Conservation (phyloP, 2,113 vertebrate genomes). For the Alosa alosa region DNA sequence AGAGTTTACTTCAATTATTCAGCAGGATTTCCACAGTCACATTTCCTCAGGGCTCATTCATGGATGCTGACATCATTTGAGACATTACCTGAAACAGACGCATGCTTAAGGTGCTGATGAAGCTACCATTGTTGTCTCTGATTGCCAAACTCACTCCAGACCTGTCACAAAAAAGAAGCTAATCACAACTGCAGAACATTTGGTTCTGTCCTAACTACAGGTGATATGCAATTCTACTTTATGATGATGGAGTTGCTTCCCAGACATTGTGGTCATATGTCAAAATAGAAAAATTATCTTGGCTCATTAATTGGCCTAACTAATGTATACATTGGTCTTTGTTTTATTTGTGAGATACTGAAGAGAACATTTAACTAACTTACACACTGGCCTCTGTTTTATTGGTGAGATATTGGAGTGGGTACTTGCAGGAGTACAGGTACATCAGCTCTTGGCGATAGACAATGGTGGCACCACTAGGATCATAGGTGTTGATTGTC, state of each 20-base stretch:
- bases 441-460: slow-evolving; percentile 66
- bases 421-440: slow-evolving; percentile 71
- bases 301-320: no score
- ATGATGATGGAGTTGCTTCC: no score
- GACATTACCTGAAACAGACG: slow-evolving; percentile 12
- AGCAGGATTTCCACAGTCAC: not conserved
- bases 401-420: slow-evolving; percentile 74
- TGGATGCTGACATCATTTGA: not conserved
- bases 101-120: slow-evolving; percentile 67
- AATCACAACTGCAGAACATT: not conserved
- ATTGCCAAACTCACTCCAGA: slow-evolving; percentile 67
- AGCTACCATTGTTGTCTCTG: slow-evolving; percentile 69
- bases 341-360: not conserved
- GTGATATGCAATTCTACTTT: not conserved
- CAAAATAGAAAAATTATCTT: no score
- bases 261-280: not conserved
- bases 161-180: slow-evolving; percentile 49
- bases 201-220: not conserved
- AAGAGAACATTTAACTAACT: slow-evolving; percentile 49
- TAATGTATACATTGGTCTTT: not conserved
- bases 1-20: not conserved
- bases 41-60: not conserved
- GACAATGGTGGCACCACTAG: slow-evolving; percentile 58
- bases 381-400: slow-evolving; percentile 70
- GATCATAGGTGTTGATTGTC: slow-evolving; percentile 58